Evolutionary conservation across 1,140 invertebrate genomes (phyloP).

Genomic region (Cylas formicarius): DNA sequence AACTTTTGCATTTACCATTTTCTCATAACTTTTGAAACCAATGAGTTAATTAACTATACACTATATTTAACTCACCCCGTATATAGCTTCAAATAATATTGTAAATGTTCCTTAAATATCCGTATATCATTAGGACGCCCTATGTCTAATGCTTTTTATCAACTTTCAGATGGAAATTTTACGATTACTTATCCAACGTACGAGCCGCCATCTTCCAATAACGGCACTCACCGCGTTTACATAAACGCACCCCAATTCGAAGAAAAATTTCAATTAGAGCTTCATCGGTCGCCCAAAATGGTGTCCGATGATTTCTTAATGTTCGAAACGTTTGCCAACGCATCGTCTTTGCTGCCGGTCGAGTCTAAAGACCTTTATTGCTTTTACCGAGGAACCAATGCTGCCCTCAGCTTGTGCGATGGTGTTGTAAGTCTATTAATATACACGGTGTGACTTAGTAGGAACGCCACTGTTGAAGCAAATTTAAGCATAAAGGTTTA

Average conservation of each 20-base stretch:
- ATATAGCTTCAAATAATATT: not conserved
- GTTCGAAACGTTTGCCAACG: constrained; percentile 34
- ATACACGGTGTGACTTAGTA: no score
- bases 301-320: constrained; percentile 30
- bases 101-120: constrained; percentile 1
- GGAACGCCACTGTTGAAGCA: no score
- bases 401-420: constrained; percentile 36
- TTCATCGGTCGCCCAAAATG: constrained; percentile 26
- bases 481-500: no score
- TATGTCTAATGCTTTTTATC: constrained; percentile 7
- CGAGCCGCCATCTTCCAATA: not conserved
- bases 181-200: constrained; percentile 24
- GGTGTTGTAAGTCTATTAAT: constrained; percentile 40
- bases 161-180: constrained; percentile 19
- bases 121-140: not conserved
- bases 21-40: not conserved
- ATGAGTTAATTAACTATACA: not conserved
- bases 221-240: constrained; percentile 18
- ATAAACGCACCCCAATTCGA: constrained; percentile 23
- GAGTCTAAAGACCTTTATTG: constrained; percentile 31
- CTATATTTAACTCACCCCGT: not conserved
- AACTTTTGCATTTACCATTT: constrained; percentile 1
- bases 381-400: constrained; percentile 29
- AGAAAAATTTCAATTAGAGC: constrained; percentile 27
- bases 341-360: constrained; percentile 26